Evolutionary conservation across 2,113 vertebrate genomes (phyloP).

Genomic region (Microcebus lehilahytsara): DNA sequence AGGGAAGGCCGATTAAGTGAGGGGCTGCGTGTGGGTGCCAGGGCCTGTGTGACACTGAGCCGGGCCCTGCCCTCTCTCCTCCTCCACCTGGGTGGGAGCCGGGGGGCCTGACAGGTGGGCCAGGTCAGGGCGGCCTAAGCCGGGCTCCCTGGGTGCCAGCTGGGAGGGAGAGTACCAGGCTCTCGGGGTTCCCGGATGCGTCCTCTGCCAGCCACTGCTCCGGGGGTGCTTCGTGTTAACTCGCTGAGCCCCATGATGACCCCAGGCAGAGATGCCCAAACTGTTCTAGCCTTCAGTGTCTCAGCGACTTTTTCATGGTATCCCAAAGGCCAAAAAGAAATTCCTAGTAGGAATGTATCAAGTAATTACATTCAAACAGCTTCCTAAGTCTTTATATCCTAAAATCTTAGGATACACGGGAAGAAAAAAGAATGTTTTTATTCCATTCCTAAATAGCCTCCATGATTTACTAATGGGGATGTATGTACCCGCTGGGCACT

Average conservation of each 20-base stretch:
- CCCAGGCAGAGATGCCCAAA: neutral
- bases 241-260: fast-evolving
- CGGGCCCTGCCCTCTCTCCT: neutral
- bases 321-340: neutral
- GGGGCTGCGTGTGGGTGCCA: too few relatives aligned
- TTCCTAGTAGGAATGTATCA: neutral
- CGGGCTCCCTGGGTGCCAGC: too few relatives aligned
- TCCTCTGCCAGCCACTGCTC: neutral
- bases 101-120: neutral
- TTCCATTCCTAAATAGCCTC: neutral
- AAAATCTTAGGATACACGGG: neutral
- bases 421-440: neutral
- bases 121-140: neutral
- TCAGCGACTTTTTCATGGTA: neutral
- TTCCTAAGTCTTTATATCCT: neutral
- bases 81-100: neutral
- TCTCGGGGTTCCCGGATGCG: neutral
- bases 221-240: neutral
- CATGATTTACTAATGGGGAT: neutral
- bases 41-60: neutral
- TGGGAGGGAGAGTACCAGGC: neutral
- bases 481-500: fast-evolving
- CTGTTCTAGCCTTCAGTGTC: neutral
- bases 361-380: neutral
- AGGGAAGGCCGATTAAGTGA: too few relatives aligned